These are phyloP conservation scores for Garra rufa DNA, from an alignment of 2,113 vertebrate genomes.

Conservation along the genomic window DNA sequence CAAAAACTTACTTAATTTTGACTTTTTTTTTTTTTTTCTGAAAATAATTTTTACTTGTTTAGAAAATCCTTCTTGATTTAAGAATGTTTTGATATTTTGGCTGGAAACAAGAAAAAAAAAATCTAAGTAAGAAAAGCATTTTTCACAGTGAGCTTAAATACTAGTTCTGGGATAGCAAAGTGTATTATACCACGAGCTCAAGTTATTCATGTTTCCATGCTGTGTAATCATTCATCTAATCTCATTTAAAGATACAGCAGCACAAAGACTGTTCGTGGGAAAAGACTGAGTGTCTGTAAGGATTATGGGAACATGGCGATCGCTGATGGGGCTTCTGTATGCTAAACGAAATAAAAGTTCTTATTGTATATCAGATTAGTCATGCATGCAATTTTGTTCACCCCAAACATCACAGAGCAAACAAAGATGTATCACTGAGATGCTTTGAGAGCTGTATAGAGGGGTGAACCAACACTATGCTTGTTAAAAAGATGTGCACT, in stretches of 20 bases:
- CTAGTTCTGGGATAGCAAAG: not conserved
- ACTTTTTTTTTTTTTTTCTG: too few species aligned
- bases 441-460: not conserved
- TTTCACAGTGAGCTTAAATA: too few species aligned
- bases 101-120: too few species aligned
- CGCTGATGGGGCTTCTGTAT: conserved; percentile 6
- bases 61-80: too few species aligned
- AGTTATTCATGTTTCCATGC: conserved; percentile 44
- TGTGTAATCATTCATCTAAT: conserved; percentile 57
- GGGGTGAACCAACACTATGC: not conserved
- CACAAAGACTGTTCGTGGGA: conserved; percentile 34
- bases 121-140: too few species aligned
- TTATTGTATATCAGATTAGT: not conserved
- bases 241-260: conserved; percentile 47
- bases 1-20: too few species aligned
- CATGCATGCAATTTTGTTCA: not conserved
- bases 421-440: not conserved
- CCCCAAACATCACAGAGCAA: not conserved
- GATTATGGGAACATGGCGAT: conserved; percentile 38
- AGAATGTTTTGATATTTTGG: too few species aligned
- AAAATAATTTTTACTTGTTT: too few species aligned
- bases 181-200: conserved; percentile 25
- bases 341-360: not conserved
- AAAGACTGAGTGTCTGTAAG: not conserved
- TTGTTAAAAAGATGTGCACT: not conserved